These are phyloP conservation scores for Acrossocheilus wenchowensis DNA, from an alignment of 2,797 vertebrate species.

Conservation along the genomic window DNA sequence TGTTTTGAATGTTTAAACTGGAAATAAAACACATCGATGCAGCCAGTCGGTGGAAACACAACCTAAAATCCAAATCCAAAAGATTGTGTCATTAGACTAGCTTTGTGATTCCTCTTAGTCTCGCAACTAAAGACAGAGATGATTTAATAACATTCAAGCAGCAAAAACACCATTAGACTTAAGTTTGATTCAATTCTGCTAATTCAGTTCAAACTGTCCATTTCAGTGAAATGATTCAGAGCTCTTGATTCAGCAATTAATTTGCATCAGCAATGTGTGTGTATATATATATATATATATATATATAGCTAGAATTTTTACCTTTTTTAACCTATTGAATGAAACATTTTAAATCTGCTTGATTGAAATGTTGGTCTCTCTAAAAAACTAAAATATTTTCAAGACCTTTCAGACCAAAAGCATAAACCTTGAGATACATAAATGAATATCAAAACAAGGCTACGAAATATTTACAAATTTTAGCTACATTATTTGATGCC, in stretches of 20 bases:
- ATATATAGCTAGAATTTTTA: no score
- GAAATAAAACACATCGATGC: constrained; percentile 10
- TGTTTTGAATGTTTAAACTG: constrained; percentile 17
- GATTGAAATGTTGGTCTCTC: no score
- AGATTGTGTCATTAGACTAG: background rate
- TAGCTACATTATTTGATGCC: no score
- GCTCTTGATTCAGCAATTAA: background rate
- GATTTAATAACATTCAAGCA: background rate
- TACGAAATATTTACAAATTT: no score
- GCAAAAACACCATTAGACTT: background rate
- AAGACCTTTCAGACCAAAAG: background rate
- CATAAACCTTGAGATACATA: background rate
- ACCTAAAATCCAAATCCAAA: background rate
- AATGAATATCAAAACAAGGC: background rate
- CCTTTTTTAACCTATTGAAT: background rate
- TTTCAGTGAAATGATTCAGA: background rate
- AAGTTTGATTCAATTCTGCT: background rate
- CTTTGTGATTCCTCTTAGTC: background rate
- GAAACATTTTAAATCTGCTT: background rate
- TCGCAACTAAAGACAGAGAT: background rate
- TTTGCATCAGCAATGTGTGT: background rate
- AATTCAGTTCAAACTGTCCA: background rate
- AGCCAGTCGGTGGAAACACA: background rate
- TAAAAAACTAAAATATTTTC: no score
- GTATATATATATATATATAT: no score